Evolutionary conservation across 2,797 vertebrate species (phyloP).

Genomic region (Micromesistius poutassou): DNA sequence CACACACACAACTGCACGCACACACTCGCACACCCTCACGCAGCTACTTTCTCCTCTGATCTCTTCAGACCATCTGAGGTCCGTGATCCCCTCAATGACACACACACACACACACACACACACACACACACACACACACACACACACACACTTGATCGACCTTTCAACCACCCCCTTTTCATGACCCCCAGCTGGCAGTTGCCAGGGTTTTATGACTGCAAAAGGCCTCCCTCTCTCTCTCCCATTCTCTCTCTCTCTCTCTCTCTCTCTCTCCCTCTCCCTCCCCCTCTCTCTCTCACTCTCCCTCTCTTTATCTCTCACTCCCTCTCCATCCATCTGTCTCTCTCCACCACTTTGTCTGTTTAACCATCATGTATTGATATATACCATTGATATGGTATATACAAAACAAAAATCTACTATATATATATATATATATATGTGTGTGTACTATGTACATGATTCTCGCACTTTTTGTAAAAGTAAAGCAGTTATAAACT

Average conservation of each 20-base stretch:
- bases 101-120: not conserved
- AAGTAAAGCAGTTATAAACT: too few relatives aligned
- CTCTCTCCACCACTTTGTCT: not conserved
- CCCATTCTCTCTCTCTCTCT: conserved; percentile 1
- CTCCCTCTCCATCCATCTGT: not conserved
- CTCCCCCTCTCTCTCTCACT: not conserved
- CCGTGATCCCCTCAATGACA: conserved; percentile 75
- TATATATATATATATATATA: too few relatives aligned
- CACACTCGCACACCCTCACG: not conserved
- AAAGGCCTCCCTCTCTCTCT: conserved; percentile 68
- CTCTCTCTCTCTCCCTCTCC: conserved; percentile 22
- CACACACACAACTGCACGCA: not conserved
- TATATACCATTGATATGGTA: too few relatives aligned
- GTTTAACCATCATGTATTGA: too few relatives aligned
- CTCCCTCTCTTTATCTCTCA: not conserved
- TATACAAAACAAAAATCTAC: too few relatives aligned
- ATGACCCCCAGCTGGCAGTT: conserved; percentile 87
- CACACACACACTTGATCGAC: conserved; percentile 8
- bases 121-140: conserved; percentile 3
- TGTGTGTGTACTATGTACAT: too few relatives aligned
- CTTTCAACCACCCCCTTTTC: conserved; percentile 55
- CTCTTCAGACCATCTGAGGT: conserved; percentile 95
- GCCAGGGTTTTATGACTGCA: conserved; percentile 85
- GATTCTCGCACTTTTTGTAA: too few relatives aligned
- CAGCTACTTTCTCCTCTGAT: conserved; percentile 72